phyloP scores from a whole-genome alignment of 37 sponge, comb jelly and placozoan species.

The Diacarnus erythraeanus region DNA sequence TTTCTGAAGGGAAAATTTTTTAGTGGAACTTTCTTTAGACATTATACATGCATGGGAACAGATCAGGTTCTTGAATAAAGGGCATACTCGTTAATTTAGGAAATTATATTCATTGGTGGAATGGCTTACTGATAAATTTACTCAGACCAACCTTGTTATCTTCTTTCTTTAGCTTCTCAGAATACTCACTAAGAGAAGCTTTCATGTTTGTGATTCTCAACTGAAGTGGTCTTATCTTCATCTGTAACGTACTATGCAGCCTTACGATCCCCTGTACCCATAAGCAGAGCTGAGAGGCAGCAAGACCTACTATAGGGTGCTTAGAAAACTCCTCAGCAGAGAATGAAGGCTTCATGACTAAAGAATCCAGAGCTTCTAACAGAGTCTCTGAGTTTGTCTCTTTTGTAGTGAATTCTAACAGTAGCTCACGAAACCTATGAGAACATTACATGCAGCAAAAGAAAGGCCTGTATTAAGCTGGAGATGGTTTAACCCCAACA shows the following conservation, averaged over 20 bases:
- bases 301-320: conserved; percentile 26
- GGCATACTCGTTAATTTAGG: no score
- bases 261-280: conserved; percentile 59
- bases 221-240: conserved; percentile 56
- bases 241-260: conserved; percentile 47
- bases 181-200: conserved; percentile 46
- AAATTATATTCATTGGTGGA: no score
- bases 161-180: conserved; percentile 43
- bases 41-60: no score
- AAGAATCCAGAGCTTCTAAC: conserved; percentile 43
- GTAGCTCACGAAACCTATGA: conserved; percentile 57
- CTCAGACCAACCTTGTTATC: conserved; percentile 69
- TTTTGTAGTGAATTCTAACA: conserved; percentile 31
- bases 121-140: no score
- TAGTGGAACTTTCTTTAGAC: no score
- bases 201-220: conserved; percentile 37
- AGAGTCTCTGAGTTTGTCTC: conserved; percentile 53
- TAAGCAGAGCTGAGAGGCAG: conserved; percentile 45
- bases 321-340: conserved; percentile 9
- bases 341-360: conserved; percentile 22
- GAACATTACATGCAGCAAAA: background rate
- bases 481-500: no score
- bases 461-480: background rate
- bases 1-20: no score
- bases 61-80: no score